phyloP scores from a whole-genome alignment of 2,888 invertebrate species.

The Parnassius orleans region DNA sequence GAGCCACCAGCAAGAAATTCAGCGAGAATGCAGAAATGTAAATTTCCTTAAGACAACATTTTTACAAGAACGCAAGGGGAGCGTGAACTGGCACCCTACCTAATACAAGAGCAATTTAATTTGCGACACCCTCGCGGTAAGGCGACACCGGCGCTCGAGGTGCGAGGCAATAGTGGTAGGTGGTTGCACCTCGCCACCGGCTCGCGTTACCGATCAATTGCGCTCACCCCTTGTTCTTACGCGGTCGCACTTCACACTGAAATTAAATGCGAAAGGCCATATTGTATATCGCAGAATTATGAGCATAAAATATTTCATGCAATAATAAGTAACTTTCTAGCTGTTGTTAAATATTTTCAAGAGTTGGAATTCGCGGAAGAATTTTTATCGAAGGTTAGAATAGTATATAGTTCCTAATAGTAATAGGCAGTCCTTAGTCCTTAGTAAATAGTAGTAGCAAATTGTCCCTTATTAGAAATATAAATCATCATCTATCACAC shows the following conservation, averaged over 20 bases:
- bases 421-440: too few relatives aligned
- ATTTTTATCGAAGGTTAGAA: too few relatives aligned
- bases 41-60: conserved; percentile 7
- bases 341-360: too few relatives aligned
- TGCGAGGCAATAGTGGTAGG: conserved; percentile 31
- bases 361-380: too few relatives aligned
- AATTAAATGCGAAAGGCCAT: not conserved
- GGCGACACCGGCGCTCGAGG: conserved; percentile 28
- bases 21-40: conserved; percentile 5
- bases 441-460: too few relatives aligned
- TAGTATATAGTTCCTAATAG: too few relatives aligned
- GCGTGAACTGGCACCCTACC: conserved; percentile 7
- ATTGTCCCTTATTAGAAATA: too few relatives aligned
- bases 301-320: too few relatives aligned
- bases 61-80: not conserved
- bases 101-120: conserved; percentile 28
- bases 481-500: too few relatives aligned
- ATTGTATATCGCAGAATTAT: too few relatives aligned
- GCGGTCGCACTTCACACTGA: not conserved
- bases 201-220: conserved; percentile 34
- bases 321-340: too few relatives aligned
- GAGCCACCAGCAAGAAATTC: not conserved
- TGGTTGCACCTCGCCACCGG: conserved; percentile 13
- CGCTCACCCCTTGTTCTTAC: conserved; percentile 13
- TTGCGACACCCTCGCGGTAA: conserved; percentile 29